These are phyloP conservation scores for Glaucopsyche alexis DNA, from an alignment of 2,888 invertebrate species.

Conservation along the genomic window DNA sequence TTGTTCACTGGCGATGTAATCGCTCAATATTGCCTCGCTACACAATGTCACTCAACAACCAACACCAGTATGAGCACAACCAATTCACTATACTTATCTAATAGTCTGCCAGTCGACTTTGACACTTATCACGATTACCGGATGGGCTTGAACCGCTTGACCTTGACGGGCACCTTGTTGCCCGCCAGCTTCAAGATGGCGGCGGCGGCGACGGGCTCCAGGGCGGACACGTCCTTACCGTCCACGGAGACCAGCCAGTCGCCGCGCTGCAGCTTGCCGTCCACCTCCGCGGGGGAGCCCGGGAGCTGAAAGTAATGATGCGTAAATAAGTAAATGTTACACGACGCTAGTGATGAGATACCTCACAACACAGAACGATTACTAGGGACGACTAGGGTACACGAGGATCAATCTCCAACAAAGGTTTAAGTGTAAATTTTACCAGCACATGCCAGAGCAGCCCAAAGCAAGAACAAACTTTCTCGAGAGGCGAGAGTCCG, in stretches of 20 bases:
- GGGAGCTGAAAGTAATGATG: slow-evolving; percentile 86
- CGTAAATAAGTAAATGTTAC: no score
- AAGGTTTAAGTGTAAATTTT: no score
- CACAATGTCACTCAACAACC: no score
- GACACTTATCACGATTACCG: slow-evolving; percentile 35
- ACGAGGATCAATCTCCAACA: no score
- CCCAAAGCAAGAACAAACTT: no score
- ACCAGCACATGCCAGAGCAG: no score
- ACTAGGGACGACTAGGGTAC: no score
- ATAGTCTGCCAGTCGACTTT: slow-evolving; percentile 1
- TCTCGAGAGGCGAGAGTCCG: no score
- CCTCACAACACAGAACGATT: no score
- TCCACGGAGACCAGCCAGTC: slow-evolving; percentile 95
- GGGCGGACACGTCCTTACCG: slow-evolving; percentile 88
- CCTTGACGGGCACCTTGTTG: slow-evolving; percentile 90
- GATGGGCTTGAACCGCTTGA: slow-evolving; percentile 89
- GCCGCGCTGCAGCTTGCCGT: slow-evolving; percentile 94
- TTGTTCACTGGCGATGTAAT: no score
- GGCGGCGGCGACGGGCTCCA: slow-evolving; percentile 91
- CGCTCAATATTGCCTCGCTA: no score
- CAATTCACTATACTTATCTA: slow-evolving; percentile 13
- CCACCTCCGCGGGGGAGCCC: slow-evolving; percentile 92
- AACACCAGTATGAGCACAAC: not conserved
- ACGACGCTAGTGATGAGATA: no score
- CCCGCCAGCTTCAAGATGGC: slow-evolving; percentile 92